These are phyloP conservation scores for Grus americana DNA, from an alignment of 2,113 vertebrate genomes.

Conservation along the genomic window DNA sequence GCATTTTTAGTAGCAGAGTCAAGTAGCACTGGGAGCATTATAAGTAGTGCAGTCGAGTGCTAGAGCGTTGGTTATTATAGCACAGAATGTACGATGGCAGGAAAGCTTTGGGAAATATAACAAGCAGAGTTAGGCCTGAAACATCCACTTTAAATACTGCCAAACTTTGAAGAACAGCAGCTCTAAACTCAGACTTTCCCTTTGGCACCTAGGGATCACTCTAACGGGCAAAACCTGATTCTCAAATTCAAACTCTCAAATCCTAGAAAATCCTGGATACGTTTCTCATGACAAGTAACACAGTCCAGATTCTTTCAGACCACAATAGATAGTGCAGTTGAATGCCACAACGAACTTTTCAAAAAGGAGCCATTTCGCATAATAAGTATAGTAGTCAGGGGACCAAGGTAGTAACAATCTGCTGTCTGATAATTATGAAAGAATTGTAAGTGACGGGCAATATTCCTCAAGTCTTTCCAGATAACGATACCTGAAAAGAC, in stretches of 20 bases:
- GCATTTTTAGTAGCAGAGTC: conserved; percentile 64
- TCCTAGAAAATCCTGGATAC: conserved; percentile 36
- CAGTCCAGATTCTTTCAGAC: conserved; percentile 44
- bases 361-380: neutral
- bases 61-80: conserved; percentile 44
- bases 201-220: conserved; percentile 2
- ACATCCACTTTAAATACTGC: conserved; percentile 44
- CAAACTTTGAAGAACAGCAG: conserved; percentile 50
- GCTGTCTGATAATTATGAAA: neutral
- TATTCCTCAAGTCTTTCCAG: neutral
- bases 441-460: neutral
- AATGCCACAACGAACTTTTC: neutral
- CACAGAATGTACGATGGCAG: conserved; percentile 48
- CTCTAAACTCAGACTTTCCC: conserved; percentile 43
- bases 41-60: conserved; percentile 49
- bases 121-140: conserved; percentile 54
- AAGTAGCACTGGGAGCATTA: conserved; percentile 59
- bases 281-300: conserved; percentile 25
- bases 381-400: neutral
- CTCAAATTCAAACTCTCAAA: neutral
- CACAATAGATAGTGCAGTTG: conserved; percentile 11
- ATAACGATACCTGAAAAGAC: neutral
- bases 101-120: conserved; percentile 51
- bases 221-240: neutral
- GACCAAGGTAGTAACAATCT: neutral